phyloP scores from a whole-genome alignment of 2,797 vertebrate species.

The Pseudochirops corinnae region DNA sequence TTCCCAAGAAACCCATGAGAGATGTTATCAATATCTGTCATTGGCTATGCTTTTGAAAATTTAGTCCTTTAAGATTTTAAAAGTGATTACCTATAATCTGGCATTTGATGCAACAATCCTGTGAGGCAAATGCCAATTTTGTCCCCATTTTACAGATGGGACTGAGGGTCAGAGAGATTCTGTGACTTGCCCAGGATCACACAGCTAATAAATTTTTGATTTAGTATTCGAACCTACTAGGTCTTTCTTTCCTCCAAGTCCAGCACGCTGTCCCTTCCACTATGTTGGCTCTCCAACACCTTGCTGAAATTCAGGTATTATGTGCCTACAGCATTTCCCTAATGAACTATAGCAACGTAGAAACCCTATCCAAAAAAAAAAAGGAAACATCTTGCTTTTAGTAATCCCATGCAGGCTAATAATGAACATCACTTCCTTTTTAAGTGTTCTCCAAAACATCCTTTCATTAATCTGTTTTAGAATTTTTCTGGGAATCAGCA shows the following conservation, averaged over 20 bases:
- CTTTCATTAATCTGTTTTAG: slow-evolving; percentile 3
- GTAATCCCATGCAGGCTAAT: background rate
- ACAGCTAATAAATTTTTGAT: background rate
- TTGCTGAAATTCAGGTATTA: background rate
- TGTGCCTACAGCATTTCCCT: background rate
- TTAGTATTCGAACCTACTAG: background rate
- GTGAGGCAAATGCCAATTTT: background rate
- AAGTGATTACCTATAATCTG: background rate
- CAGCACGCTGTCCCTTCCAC: background rate
- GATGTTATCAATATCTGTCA: background rate
- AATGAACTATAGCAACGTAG: background rate
- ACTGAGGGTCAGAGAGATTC: background rate
- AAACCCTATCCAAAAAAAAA: background rate
- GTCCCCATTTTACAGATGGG: background rate
- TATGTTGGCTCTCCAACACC: background rate
- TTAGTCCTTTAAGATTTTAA: background rate
- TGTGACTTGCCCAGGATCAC: background rate
- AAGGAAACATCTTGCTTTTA: background rate
- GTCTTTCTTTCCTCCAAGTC: background rate
- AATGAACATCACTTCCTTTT: background rate
- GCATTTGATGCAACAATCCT: background rate
- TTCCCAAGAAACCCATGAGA: background rate
- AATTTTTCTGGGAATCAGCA: background rate
- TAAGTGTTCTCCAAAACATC: background rate
- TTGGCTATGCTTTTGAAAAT: background rate